Evolutionary conservation across 2,888 invertebrate species (phyloP).

Genomic region (Heliconius ismenius): DNA sequence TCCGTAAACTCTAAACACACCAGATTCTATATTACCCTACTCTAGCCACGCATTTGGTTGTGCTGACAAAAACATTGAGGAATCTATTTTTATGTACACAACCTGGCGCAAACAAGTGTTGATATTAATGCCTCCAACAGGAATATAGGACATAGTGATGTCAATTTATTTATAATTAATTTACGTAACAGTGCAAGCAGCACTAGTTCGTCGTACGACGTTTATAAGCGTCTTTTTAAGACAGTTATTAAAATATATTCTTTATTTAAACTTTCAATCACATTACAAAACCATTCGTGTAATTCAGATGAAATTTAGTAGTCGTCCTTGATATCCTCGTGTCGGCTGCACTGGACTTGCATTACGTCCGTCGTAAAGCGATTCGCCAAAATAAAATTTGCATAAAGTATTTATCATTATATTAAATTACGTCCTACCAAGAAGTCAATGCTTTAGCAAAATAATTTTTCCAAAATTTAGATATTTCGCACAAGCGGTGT

Average conservation of each 20-base stretch:
- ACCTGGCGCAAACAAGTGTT: slow-evolving; percentile 40
- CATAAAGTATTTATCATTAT: slow-evolving; percentile 51
- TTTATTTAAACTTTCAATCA: slow-evolving; percentile 39
- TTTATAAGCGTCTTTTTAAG: slow-evolving; percentile 66
- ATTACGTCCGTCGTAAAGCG: slow-evolving; percentile 68
- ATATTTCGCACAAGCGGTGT: slow-evolving; percentile 72
- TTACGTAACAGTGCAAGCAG: slow-evolving; percentile 56
- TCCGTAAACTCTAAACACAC: slow-evolving; percentile 35
- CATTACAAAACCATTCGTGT: slow-evolving; percentile 40
- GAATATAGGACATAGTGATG: slow-evolving; percentile 54
- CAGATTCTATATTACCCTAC: slow-evolving; percentile 20
- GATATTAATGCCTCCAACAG: slow-evolving; percentile 67
- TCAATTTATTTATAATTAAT: slow-evolving; percentile 61
- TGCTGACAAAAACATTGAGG: slow-evolving; percentile 53
- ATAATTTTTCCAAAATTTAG: slow-evolving; percentile 71
- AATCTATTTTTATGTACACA: slow-evolving; percentile 47
- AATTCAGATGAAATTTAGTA: slow-evolving; percentile 42
- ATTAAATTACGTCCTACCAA: slow-evolving; percentile 59
- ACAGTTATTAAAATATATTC: slow-evolving; percentile 63
- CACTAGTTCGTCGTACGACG: slow-evolving; percentile 60
- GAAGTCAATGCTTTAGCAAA: slow-evolving; percentile 75
- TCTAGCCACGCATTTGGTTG: neutral
- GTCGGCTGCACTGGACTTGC: slow-evolving; percentile 49
- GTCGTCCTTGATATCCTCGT: slow-evolving; percentile 46
- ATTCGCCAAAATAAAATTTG: slow-evolving; percentile 63